phyloP scores from a whole-genome alignment of 2,113 vertebrate species.

The Cyprinodon tularosa region DNA sequence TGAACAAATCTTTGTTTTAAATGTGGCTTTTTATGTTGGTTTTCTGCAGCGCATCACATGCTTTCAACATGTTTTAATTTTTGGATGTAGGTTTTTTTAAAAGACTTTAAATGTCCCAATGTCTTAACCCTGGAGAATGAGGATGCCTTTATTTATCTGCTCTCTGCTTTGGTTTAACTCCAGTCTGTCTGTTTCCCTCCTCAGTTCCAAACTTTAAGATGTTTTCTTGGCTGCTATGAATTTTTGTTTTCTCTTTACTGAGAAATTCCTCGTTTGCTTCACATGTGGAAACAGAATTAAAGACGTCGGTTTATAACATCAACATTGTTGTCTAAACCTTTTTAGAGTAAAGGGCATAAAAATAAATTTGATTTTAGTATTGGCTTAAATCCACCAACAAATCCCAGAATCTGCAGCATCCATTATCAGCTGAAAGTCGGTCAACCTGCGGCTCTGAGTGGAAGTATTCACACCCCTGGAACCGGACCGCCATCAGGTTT shows the following conservation, averaged over 20 bases:
- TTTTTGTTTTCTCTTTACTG: slow-evolving; percentile 22
- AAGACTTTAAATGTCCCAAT: slow-evolving; percentile 61
- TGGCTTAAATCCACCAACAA: too few species aligned
- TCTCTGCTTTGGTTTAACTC: slow-evolving; percentile 42
- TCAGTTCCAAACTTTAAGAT: slow-evolving; percentile 3
- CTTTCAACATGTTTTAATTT: slow-evolving; percentile 51
- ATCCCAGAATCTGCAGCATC: too few species aligned
- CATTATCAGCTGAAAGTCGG: too few species aligned
- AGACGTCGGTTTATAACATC: slow-evolving; percentile 59
- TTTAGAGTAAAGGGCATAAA: background rate
- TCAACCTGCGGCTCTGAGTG: too few species aligned
- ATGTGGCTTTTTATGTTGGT: slow-evolving; percentile 61
- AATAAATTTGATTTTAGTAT: background rate
- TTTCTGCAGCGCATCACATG: slow-evolving; percentile 51
- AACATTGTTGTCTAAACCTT: background rate
- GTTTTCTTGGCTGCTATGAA: slow-evolving; percentile 19
- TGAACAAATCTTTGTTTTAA: slow-evolving; percentile 63
- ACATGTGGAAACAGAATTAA: slow-evolving; percentile 59
- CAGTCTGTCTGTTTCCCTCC: slow-evolving; percentile 30
- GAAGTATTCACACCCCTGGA: too few species aligned
- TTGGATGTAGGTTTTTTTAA: slow-evolving; percentile 55
- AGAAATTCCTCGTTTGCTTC: slow-evolving; percentile 50
- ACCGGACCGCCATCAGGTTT: too few species aligned
- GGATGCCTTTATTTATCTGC: slow-evolving; percentile 46
- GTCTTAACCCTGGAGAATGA: slow-evolving; percentile 42